Evolutionary conservation across 2,113 vertebrate genomes (phyloP).

Genomic region (Argyrosomus japonicus): DNA sequence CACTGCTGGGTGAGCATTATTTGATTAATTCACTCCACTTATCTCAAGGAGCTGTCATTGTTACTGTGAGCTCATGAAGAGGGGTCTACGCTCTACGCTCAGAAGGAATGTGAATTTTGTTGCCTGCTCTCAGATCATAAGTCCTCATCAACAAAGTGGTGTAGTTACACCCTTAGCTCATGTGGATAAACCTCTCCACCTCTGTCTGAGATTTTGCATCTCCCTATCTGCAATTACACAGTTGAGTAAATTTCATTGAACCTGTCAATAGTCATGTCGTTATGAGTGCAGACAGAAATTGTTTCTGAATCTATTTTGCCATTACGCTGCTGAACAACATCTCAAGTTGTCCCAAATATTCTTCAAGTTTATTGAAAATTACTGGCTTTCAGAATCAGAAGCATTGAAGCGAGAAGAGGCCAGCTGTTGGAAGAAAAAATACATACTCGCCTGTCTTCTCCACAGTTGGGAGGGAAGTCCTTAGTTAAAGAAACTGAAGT

Average conservation of each 20-base stretch:
- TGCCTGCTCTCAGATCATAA: not conserved
- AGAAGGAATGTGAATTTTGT: slow-evolving; percentile 17
- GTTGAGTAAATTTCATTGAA: slow-evolving; percentile 47
- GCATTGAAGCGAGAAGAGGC: slow-evolving; percentile 46
- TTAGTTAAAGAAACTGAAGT: slow-evolving; percentile 28
- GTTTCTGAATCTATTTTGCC: slow-evolving; percentile 22
- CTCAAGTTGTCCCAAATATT: slow-evolving; percentile 52
- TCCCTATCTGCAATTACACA: slow-evolving; percentile 51
- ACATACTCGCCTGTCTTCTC: not conserved
- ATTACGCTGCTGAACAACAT: slow-evolving; percentile 28
- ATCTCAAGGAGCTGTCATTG: slow-evolving; percentile 44
- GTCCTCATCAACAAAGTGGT: not conserved
- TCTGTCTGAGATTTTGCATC: slow-evolving; percentile 37
- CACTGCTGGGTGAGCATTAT: slow-evolving; percentile 12
- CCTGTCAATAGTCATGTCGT: slow-evolving; percentile 27
- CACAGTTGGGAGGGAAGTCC: slow-evolving; percentile 9
- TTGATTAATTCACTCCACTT: slow-evolving; percentile 50
- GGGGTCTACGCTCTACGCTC: not conserved
- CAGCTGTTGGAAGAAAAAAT: slow-evolving; percentile 57
- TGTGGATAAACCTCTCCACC: slow-evolving; percentile 29
- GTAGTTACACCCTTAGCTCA: slow-evolving; percentile 17
- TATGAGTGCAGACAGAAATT: slow-evolving; percentile 11
- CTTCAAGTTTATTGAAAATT: slow-evolving; percentile 44
- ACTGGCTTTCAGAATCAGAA: slow-evolving; percentile 20
- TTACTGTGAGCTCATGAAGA: slow-evolving; percentile 6